Evolutionary conservation across 2,113 vertebrate species (phyloP).

Genomic region (Pluvianellus socialis): DNA sequence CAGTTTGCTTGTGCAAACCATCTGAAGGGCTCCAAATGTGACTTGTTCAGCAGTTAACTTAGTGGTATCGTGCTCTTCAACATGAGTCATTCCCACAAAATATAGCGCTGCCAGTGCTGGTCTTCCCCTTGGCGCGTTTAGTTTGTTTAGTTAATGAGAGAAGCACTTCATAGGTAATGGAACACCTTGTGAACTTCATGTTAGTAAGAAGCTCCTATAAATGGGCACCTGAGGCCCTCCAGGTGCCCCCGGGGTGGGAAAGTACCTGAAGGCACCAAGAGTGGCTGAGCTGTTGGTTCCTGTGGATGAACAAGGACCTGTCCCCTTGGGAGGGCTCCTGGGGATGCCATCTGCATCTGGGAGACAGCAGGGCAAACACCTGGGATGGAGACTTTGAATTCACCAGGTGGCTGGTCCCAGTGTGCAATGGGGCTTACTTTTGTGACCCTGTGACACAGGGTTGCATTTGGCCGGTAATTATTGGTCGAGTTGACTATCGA

Average conservation of each 20-base stretch:
- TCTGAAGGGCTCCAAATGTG: neutral
- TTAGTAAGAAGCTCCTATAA: neutral
- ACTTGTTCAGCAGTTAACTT: neutral
- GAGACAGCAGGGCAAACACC: fast-evolving
- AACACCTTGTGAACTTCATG: neutral
- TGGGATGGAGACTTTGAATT: neutral
- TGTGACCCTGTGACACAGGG: neutral
- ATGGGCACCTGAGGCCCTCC: neutral
- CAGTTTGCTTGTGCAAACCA: neutral
- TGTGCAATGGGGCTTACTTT: neutral
- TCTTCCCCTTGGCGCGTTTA: neutral
- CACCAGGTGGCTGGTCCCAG: neutral
- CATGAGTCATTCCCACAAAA: neutral
- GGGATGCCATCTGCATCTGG: fast-evolving
- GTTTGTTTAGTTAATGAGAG: neutral
- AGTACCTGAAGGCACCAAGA: fast-evolving
- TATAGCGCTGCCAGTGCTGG: neutral
- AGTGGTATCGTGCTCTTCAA: neutral
- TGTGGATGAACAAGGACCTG: fast-evolving
- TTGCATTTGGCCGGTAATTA: neutral
- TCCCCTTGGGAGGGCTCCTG: neutral
- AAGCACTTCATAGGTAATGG: neutral
- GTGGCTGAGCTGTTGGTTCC: neutral
- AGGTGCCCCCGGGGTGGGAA: neutral
- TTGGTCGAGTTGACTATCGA: neutral